phyloP scores from a whole-genome alignment of 2,888 invertebrate species.

The Xanthia icteritia region DNA sequence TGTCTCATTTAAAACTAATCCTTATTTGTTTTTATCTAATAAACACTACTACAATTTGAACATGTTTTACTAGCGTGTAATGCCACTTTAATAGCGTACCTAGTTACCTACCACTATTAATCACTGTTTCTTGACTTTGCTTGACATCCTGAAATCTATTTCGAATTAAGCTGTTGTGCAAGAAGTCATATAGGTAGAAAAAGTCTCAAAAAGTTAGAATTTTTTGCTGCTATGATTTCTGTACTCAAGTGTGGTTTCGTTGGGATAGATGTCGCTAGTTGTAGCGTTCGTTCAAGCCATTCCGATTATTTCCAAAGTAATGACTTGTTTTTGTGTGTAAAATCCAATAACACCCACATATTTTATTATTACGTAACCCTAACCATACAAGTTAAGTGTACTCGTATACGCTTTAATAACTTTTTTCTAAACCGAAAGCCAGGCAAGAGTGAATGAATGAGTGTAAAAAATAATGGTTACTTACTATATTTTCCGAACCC shows the following conservation, averaged over 20 bases:
- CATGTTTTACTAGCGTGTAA: constrained; percentile 24
- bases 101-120: neutral
- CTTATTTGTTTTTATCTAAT: constrained; percentile 24
- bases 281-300: constrained; percentile 1
- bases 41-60: neutral
- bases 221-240: neutral
- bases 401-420: constrained; percentile 16
- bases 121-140: constrained; percentile 7
- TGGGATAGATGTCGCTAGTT: constrained; percentile 60
- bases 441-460: constrained; percentile 33
- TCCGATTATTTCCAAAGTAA: neutral
- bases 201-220: neutral
- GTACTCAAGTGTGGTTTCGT: constrained; percentile 25
- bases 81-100: constrained; percentile 15
- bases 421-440: constrained; percentile 37
- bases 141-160: constrained; percentile 10
- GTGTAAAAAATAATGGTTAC: constrained; percentile 61
- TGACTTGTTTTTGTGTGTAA: constrained; percentile 2
- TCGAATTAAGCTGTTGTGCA: neutral
- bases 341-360: neutral
- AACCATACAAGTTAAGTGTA: constrained; percentile 11
- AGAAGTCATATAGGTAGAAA: constrained; percentile 1
- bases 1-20: constrained; percentile 22
- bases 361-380: constrained; percentile 24
- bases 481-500: constrained; percentile 65